Evolutionary conservation across 2,113 vertebrate species (phyloP), one percentile per base, ranked within the genome.

Genomic region (Numida meleagris): DNA sequence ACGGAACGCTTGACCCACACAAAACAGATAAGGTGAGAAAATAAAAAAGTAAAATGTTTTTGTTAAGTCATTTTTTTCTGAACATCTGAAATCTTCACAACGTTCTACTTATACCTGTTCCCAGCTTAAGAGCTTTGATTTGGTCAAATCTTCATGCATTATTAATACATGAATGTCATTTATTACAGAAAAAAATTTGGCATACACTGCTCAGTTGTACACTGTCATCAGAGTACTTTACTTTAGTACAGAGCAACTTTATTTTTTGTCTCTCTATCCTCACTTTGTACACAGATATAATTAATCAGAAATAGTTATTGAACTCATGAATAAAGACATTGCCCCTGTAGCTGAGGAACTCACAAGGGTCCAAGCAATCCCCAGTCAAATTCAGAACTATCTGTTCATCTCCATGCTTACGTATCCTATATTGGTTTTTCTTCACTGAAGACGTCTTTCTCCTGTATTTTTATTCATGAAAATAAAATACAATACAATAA

Each of bases 271-370:
- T 51, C 48, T 40, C 17, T 8, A 48, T 40, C 9, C 36, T 38
- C 4, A 0, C 10, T 79, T 72, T 76, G 24, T 57, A n/a, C 33
- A n/a, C 17, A 86, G 77, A 84, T 33, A 66, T 45, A 77, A 63
- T 42, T 86, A 85, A 93, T 90, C 63, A 86, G 36, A 79, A 93
- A 70, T 70, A 74, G 73, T 58, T 80, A 34, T 24, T 76, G 67
- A 87, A 80, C 33, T 46, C n/a, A 33, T 66, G 42, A 92, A 29
- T 43, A 33, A 92, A 82, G 66, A 89, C 25, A 59, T 10, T 58
- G 82, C 48, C 53, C 73, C 50, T 58, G 33, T 50, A 66, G 70
- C 16, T 57, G 16, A 2, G 1, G 51, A 53, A 14, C 43, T 75
- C 43, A 34, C 33, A 15, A 27, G 25, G 24, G 9, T 5, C 53